A percentile compares a stretch with the other conserved stretches of the same genome.
Conservation (phyloP, 2,113 vertebrate genomes). For the Ondatra zibethicus region DNA sequence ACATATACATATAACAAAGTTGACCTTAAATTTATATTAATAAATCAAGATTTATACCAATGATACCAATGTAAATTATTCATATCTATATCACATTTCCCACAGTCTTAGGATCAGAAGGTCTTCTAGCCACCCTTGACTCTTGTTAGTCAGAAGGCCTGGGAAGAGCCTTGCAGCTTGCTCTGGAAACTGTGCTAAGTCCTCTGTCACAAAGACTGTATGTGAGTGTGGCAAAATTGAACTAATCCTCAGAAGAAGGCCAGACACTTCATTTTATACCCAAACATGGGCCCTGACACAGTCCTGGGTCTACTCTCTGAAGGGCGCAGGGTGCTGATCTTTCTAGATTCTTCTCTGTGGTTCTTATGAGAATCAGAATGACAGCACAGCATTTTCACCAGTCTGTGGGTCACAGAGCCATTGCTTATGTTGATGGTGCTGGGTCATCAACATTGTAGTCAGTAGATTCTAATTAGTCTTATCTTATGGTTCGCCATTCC, state of each 20-base stretch:
- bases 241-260: neutral
- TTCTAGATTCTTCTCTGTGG: conserved; percentile 16
- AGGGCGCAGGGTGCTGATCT: neutral
- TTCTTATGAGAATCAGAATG: conserved; percentile 15
- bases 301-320: neutral
- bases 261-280: neutral
- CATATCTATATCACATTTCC: no score
- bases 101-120: conserved; percentile 6
- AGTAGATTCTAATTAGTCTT: neutral
- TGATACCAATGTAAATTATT: no score
- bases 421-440: neutral
- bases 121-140: neutral
- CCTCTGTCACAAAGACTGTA: neutral
- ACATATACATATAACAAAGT: no score
- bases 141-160: neutral
- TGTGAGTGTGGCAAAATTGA: neutral
- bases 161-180: neutral
- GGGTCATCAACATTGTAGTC: neutral
- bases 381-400: neutral
- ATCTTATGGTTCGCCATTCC: neutral
- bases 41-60: no score
- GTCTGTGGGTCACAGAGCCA: neutral
- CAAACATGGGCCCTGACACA: neutral
- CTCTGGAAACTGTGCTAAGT: neutral
- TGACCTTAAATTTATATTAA: no score